phyloP scores from a whole-genome alignment of 2,888 invertebrate species.

The Mesorhabditis belari region DNA sequence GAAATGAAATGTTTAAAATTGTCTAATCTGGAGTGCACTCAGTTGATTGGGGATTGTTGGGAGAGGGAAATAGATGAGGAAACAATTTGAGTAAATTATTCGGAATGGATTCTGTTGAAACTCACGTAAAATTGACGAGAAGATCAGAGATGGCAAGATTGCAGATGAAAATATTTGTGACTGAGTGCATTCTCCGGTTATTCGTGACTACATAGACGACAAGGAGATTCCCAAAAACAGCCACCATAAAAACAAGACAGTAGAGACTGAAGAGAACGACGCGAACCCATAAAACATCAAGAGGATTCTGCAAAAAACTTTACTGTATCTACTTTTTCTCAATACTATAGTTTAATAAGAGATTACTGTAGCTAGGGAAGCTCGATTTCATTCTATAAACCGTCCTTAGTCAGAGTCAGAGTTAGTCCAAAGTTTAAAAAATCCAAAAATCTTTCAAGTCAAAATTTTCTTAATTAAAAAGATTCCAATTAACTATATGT shows the following conservation, averaged over 20 bases:
- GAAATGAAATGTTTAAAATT: neutral
- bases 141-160: slow-evolving; percentile 92
- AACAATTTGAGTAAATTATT: neutral
- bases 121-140: slow-evolving; percentile 66
- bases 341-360: too few species aligned
- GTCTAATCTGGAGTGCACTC: neutral
- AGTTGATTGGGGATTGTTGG: neutral
- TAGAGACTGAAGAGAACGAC: slow-evolving; percentile 60
- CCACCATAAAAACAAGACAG: slow-evolving; percentile 74
- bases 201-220: slow-evolving; percentile 88
- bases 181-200: slow-evolving; percentile 91
- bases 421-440: too few species aligned
- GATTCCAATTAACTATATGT: too few species aligned
- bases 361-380: too few species aligned
- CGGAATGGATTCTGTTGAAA: neutral
- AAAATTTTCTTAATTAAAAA: too few species aligned
- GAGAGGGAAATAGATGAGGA: too few species aligned
- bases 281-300: slow-evolving; percentile 28
- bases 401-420: too few species aligned
- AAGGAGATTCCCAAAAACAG: slow-evolving; percentile 79
- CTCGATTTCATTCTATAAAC: too few species aligned
- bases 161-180: slow-evolving; percentile 92
- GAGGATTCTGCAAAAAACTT: slow-evolving; percentile 26
- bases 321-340: too few species aligned
- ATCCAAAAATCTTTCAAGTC: too few species aligned